phyloP scores from a whole-genome alignment of 1,140 invertebrate genomes.

The Asobara japonica region DNA sequence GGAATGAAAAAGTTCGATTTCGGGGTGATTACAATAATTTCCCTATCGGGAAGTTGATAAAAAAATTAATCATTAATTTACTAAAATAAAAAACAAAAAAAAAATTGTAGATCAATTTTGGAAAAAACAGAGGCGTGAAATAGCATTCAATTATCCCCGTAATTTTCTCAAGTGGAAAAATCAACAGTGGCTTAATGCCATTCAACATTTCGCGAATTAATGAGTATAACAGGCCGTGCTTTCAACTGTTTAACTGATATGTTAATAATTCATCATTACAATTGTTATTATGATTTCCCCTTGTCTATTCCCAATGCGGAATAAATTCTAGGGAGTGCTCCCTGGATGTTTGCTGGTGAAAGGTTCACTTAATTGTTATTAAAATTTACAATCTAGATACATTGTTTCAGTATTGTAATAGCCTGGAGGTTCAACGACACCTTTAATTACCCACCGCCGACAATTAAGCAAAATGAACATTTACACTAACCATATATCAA shows the following conservation, averaged over 20 bases:
- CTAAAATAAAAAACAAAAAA: too few relatives aligned
- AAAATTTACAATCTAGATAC: constrained; percentile 3
- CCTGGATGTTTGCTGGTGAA: not conserved
- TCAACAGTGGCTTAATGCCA: constrained; percentile 41
- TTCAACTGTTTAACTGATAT: constrained; percentile 16
- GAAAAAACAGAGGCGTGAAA: not conserved
- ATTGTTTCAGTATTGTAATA: not conserved
- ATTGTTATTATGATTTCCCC: not conserved
- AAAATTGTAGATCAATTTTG: not conserved
- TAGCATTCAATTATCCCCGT: not conserved
- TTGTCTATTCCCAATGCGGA: not conserved
- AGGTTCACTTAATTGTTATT: not conserved
- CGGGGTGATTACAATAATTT: too few relatives aligned
- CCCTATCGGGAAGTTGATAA: too few relatives aligned
- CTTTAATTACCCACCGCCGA: constrained; percentile 27
- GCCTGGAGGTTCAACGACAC: constrained; percentile 22
- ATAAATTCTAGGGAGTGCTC: not conserved
- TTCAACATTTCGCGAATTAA: constrained; percentile 42
- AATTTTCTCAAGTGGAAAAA: constrained; percentile 38
- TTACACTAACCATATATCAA: constrained; percentile 27
- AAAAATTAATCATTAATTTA: too few relatives aligned
- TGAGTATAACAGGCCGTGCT: constrained; percentile 19
- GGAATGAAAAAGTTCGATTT: too few relatives aligned
- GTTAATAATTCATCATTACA: too few relatives aligned
- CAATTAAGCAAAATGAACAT: constrained; percentile 29